A percentile compares a stretch with the other conserved stretches of the same genome.
Evolutionary conservation across 2,888 invertebrate genomes (phyloP).

Genomic region (Lissocephala sabroskyi): DNA sequence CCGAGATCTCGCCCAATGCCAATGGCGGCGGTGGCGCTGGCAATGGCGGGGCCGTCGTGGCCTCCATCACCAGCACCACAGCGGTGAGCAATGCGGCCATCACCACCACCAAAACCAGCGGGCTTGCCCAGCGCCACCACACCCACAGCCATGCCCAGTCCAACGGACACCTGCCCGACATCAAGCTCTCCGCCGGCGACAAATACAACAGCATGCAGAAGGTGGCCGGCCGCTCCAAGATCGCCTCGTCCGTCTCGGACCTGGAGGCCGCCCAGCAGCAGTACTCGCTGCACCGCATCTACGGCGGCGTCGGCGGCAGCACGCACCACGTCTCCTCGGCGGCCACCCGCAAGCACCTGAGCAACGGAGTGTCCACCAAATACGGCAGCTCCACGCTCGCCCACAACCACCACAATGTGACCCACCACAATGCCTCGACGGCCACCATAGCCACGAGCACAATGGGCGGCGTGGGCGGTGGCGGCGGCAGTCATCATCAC

Average conservation of each 20-base stretch:
- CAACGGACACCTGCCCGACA: slow-evolving; percentile 71
- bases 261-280: slow-evolving; percentile 72
- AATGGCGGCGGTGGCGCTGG: slow-evolving; percentile 37
- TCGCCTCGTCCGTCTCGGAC: slow-evolving; percentile 71
- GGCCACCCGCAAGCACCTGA: slow-evolving; percentile 68
- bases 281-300: slow-evolving; percentile 71
- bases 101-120: slow-evolving; percentile 48
- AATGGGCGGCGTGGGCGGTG: slow-evolving; percentile 71
- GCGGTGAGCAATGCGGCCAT: slow-evolving; percentile 68
- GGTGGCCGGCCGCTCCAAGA: slow-evolving; percentile 69
- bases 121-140: slow-evolving; percentile 22
- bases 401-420: slow-evolving; percentile 61
- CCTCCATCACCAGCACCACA: slow-evolving; percentile 61
- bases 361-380: slow-evolving; percentile 53
- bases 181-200: slow-evolving; percentile 70
- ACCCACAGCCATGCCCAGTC: slow-evolving; percentile 52
- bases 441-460: slow-evolving; percentile 52
- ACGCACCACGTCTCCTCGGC: slow-evolving; percentile 61
- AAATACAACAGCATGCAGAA: slow-evolving; percentile 72
- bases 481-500: slow-evolving; percentile 39
- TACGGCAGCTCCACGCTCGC: slow-evolving; percentile 64
- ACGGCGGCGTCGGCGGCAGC: slow-evolving; percentile 42
- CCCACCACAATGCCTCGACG: slow-evolving; percentile 62
- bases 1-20: slow-evolving; percentile 63
- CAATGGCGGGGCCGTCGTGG: slow-evolving; percentile 53